phyloP scores from a whole-genome alignment of 2,888 invertebrate species.

The Drosophila ezoana region DNA sequence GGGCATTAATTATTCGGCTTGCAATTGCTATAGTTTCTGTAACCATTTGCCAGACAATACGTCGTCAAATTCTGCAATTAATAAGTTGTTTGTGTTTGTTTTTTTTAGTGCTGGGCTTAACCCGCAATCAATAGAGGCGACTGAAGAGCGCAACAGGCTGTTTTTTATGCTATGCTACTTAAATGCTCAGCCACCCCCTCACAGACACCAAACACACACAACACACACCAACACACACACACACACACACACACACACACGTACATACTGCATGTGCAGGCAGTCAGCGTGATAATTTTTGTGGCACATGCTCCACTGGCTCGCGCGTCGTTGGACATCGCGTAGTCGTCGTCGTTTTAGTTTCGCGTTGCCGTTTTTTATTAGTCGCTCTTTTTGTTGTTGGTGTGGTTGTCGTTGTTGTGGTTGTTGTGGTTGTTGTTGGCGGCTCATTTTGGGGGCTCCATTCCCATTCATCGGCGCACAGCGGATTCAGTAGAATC shows the following conservation, averaged over 20 bases:
- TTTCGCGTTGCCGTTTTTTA: constrained; percentile 39
- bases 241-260: neutral
- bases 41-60: too few species aligned
- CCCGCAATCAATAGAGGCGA: neutral
- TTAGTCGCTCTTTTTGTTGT: constrained; percentile 35
- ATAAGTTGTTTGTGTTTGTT: neutral
- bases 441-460: constrained; percentile 52
- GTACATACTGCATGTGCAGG: constrained; percentile 4
- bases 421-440: constrained; percentile 25
- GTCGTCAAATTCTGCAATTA: constrained; percentile 2
- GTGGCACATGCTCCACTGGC: constrained; percentile 50
- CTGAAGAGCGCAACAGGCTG: constrained; percentile 8
- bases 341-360: constrained; percentile 27
- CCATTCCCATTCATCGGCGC: constrained; percentile 53
- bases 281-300: constrained; percentile 38
- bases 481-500: constrained; percentile 82
- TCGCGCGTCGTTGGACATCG: constrained; percentile 40
- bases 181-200: neutral
- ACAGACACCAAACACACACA: neutral
- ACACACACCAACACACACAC: neutral
- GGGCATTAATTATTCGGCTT: too few species aligned
- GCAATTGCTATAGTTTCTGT: too few species aligned
- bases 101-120: neutral
- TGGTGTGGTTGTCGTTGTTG: constrained; percentile 18
- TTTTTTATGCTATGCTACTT: neutral